Percentiles rank a stretch among this genome's conserved stretches.
These are phyloP conservation scores for Kobus ellipsiprymnus DNA, from an alignment of 2,113 vertebrate genomes.

Conservation along the genomic window DNA sequence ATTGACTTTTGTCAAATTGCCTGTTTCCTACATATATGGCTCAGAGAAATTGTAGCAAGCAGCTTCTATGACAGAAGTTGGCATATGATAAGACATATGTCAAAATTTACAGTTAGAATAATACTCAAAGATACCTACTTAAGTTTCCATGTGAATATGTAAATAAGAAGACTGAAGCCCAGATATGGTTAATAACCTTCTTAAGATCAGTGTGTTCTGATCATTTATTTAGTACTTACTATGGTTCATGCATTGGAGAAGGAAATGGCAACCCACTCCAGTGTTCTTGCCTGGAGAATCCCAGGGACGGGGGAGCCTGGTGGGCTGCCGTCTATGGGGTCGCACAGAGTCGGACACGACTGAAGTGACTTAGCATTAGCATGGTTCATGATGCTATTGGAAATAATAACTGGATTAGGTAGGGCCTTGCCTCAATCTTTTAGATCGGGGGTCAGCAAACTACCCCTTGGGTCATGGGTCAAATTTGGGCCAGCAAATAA, in stretches of 20 bases:
- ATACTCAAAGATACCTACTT: not conserved
- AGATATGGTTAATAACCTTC: not conserved
- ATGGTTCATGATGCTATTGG: not conserved
- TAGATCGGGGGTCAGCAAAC: not conserved
- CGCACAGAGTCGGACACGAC: fast-evolving
- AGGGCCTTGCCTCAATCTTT: not conserved
- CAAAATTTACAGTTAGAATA: not conserved
- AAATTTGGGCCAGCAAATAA: not conserved
- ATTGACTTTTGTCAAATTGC: not conserved
- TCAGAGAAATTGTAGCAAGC: not conserved
- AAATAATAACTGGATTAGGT: not conserved
- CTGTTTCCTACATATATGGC: not conserved
- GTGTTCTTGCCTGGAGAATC: no score
- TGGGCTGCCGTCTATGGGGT: no score
- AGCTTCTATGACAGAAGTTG: not conserved
- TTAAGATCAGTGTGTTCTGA: not conserved
- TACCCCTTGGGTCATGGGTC: not conserved
- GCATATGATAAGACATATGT: not conserved
- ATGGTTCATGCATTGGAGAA: no score
- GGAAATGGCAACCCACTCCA: no score
- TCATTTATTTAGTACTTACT: not conserved
- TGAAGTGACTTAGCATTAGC: no score
- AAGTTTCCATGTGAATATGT: not conserved
- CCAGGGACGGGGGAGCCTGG: no score
- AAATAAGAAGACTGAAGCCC: not conserved